Evolutionary conservation across 2,797 vertebrate genomes (phyloP), one percentile per base, ranked within the genome.

Genomic region (Phyllotis vaccarum): DNA sequence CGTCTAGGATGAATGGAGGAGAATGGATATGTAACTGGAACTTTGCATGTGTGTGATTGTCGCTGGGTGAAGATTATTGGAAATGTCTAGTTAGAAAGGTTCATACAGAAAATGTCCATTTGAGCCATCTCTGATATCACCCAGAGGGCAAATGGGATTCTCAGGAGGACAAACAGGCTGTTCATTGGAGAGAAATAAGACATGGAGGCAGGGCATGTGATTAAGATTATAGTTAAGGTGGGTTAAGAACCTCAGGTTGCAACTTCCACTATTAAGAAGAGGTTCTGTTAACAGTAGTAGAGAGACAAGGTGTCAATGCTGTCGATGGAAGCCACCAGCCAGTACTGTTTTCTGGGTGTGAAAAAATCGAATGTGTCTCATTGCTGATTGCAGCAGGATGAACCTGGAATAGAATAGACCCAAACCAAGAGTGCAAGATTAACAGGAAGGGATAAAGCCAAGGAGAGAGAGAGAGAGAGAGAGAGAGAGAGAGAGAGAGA

Each of bases 101-200:
- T 78, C 46, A 19, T 72, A 95, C 40, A 74, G 27, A 92, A 34
- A 19, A 58, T 43, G 16, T 68, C 29, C 17, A 37, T 80, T 86
- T 96, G 90, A 94, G 60, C 17, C 2, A 16, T 89, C 56, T 49
- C 74, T 86, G 49, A 24, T 86, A 56, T 76, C 68, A 56, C n/a
- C 86, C 21, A 74, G 74, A 89, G 64, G 13, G 74, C 52, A 60
- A 31, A 54, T 66, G 58, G 16, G 5, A 88, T 88, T 94, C 82
- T 94, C 34, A 72, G 34, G 37, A 81, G 49, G 29, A 80, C 54
- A 93, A 82, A 21, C 7, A 94, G 19, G 12, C 40, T 49, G 6
- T 19, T 81, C 29, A 13, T 4, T 94, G 29, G 31, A 27, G 8
- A 74, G 43, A 83, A 78, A 22, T 86, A 37, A 31, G 6, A 88